Conservation (phyloP, 30 jellyfish, hydroid and myxozoan species). For the Rhopilema esculentum region DNA sequence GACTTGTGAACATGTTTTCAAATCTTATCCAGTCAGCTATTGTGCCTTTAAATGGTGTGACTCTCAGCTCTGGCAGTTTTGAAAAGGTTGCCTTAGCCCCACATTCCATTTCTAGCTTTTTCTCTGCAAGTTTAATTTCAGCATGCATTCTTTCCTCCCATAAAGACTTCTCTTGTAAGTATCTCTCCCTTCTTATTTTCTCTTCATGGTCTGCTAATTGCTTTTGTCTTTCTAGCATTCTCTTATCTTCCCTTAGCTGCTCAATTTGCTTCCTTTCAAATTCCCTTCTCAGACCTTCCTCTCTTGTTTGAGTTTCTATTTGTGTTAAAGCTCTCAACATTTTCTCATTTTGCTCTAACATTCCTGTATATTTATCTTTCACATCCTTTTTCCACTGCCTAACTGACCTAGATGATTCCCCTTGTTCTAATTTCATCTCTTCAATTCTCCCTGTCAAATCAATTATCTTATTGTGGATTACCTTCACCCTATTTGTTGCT, state of each 20-base stretch:
- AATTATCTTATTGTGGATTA: conserved; percentile 6
- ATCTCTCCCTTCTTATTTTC: conserved; percentile 27
- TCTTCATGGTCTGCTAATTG: conserved; percentile 20
- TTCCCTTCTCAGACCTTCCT: conserved; percentile 1
- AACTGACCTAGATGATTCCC: conserved; percentile 29
- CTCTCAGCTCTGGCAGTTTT: conserved; percentile 26
- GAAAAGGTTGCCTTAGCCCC: neutral
- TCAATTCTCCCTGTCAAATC: conserved; percentile 10
- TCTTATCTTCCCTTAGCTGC: conserved; percentile 21
- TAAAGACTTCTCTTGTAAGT: conserved; percentile 5
- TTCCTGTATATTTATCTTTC: conserved; percentile 15
- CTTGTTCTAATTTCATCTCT: conserved; percentile 36
- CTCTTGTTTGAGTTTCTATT: conserved; percentile 12
- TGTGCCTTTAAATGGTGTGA: conserved; percentile 49
- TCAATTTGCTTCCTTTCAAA: conserved; percentile 20
- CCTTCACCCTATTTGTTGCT: conserved; percentile 22
- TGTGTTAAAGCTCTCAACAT: conserved; percentile 19
- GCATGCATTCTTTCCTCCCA: conserved; percentile 21
- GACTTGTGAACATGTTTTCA: conserved; percentile 32
- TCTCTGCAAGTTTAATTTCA: conserved; percentile 14
- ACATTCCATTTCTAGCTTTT: conserved; percentile 3
- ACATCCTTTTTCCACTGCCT: conserved; percentile 25
- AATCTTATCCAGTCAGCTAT: conserved; percentile 45
- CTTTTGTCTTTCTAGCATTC: conserved; percentile 27
- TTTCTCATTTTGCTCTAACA: conserved; percentile 15